Evolutionary conservation across 2,113 vertebrate species (phyloP).

Genomic region (Acrocephalus arundinaceus): DNA sequence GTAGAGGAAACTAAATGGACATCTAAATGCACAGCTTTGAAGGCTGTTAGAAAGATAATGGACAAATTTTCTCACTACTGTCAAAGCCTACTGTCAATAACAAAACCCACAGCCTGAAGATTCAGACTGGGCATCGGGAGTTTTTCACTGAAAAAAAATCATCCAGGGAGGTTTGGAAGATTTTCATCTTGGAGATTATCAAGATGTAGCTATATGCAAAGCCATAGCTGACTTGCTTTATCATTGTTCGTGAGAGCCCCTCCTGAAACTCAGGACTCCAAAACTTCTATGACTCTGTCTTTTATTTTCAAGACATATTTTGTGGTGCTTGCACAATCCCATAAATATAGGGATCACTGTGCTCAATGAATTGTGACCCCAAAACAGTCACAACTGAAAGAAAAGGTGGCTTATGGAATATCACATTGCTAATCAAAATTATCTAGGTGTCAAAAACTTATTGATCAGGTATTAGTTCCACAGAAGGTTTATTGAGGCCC

Average conservation of each 20-base stretch:
- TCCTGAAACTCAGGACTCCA: not conserved
- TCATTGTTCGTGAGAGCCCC: rapidly evolving
- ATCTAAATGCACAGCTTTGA: not conserved
- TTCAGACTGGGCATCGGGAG: not conserved
- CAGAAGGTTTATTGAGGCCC: not conserved
- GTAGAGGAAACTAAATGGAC: not conserved
- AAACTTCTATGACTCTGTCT: not conserved
- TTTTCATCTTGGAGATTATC: not conserved
- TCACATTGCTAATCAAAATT: not conserved
- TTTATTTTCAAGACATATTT: not conserved
- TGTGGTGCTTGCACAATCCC: not conserved
- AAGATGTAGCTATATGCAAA: not conserved
- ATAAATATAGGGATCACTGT: not conserved
- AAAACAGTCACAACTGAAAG: not conserved
- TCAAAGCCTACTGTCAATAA: not conserved
- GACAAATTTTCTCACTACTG: not conserved
- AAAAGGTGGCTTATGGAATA: not conserved
- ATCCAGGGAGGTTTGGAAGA: not conserved
- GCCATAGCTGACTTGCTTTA: not conserved
- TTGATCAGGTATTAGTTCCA: not conserved
- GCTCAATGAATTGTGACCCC: not conserved
- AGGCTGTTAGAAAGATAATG: not conserved
- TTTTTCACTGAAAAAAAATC: not conserved
- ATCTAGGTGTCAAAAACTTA: not conserved
- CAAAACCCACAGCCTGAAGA: not conserved